Evolutionary conservation across 2,888 invertebrate species (phyloP).

Genomic region (Cacoxenus indagator): DNA sequence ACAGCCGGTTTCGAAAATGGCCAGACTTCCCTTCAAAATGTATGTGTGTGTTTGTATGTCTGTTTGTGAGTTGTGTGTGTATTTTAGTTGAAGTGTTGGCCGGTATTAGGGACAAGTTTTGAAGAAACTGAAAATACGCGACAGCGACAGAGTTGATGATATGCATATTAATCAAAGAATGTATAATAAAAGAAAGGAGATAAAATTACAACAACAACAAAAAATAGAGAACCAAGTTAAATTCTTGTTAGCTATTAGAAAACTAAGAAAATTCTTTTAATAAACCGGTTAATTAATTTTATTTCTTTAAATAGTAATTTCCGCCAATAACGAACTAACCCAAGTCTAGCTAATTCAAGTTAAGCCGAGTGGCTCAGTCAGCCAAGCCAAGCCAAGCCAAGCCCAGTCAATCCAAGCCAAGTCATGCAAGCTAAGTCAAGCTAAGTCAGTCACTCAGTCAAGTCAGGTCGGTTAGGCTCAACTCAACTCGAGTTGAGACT

Average conservation of each 20-base stretch:
- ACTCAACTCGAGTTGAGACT: neutral
- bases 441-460: slow-evolving; percentile 6
- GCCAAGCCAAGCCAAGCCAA: neutral
- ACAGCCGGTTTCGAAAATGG: neutral
- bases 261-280: slow-evolving; percentile 22
- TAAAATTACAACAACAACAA: too few species aligned
- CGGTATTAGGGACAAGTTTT: neutral
- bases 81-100: neutral
- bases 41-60: neutral
- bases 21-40: too few species aligned
- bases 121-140: slow-evolving; percentile 6
- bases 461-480: neutral
- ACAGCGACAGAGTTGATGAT: slow-evolving; percentile 22
- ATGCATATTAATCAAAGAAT: slow-evolving; percentile 33
- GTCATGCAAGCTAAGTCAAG: neutral
- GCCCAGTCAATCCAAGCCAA: neutral
- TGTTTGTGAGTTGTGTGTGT: neutral
- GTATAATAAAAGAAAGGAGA: slow-evolving; percentile 28
- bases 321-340: neutral
- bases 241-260: slow-evolving; percentile 32
- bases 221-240: too few species aligned
- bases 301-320: slow-evolving; percentile 11
- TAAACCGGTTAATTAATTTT: slow-evolving; percentile 25
- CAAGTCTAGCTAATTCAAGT: neutral
- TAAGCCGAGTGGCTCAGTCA: neutral